phyloP scores from a whole-genome alignment of 2,888 invertebrate species.

The Orchesellides sinensis region DNA sequence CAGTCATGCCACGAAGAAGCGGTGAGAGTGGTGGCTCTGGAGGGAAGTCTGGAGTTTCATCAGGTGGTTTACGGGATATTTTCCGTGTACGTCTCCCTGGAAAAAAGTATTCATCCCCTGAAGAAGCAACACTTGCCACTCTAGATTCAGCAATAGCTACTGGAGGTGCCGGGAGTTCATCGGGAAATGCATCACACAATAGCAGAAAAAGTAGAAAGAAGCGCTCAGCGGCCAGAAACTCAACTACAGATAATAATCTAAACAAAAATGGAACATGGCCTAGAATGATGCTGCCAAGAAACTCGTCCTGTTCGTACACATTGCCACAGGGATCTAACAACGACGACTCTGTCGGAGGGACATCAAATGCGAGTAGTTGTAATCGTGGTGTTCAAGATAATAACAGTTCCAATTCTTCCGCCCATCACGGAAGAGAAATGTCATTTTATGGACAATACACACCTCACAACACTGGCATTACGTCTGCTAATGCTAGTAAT shows the following conservation, averaged over 20 bases:
- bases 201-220: constrained; percentile 72
- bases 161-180: constrained; percentile 59
- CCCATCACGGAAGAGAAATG: constrained; percentile 60
- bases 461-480: constrained; percentile 51
- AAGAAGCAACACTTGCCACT: constrained; percentile 73
- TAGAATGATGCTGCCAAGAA: constrained; percentile 70
- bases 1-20: constrained; percentile 47
- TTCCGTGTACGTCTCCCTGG: constrained; percentile 72
- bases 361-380: constrained; percentile 12
- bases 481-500: constrained; percentile 60
- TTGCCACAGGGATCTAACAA: constrained; percentile 64
- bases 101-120: constrained; percentile 73
- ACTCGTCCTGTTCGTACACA: constrained; percentile 72
- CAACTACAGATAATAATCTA: constrained; percentile 58
- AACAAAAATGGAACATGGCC: constrained; percentile 75
- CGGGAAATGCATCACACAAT: constrained; percentile 52
- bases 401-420: constrained; percentile 3
- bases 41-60: constrained; percentile 46
- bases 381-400: neutral
- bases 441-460: constrained; percentile 72
- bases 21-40: constrained; percentile 44
- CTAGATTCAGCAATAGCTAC: constrained; percentile 73
- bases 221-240: constrained; percentile 67
- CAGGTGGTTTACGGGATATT: constrained; percentile 70
- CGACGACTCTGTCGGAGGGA: constrained; percentile 24